Percentiles rank a stretch among this genome's conserved stretches.
Evolutionary conservation across 1,140 invertebrate genomes (phyloP).

Genomic region (Musca domestica): DNA sequence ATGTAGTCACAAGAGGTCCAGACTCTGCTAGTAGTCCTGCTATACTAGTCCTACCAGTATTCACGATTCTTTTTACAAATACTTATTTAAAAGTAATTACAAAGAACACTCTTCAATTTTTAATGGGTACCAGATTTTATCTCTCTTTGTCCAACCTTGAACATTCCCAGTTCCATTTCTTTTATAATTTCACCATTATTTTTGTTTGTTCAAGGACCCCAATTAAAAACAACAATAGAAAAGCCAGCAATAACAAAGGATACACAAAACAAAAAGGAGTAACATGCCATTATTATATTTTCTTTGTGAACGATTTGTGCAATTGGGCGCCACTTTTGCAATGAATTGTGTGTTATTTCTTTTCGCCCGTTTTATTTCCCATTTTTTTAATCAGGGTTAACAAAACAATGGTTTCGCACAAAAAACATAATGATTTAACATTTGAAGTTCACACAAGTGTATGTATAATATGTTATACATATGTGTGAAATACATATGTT

Average conservation of each 20-base stretch:
- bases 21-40: too few species aligned
- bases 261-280: not conserved
- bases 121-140: too few species aligned
- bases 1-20: too few species aligned
- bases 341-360: not conserved
- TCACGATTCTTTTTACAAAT: too few species aligned
- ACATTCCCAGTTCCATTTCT: not conserved
- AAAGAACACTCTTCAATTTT: too few species aligned
- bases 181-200: not conserved
- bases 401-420: not conserved
- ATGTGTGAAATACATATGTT: too few species aligned
- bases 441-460: not conserved
- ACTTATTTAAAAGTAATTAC: too few species aligned
- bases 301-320: not conserved
- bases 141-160: too few species aligned
- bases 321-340: constrained; percentile 8
- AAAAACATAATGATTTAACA: constrained; percentile 5
- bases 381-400: too few species aligned
- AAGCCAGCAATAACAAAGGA: not conserved
- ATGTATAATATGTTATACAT: too few species aligned
- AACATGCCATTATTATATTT: not conserved
- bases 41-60: too few species aligned
- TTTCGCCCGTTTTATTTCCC: not conserved
- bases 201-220: not conserved
- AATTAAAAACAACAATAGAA: constrained; percentile 14